These are phyloP conservation scores for Brienomyrus brachyistius DNA, from an alignment of 2,113 vertebrate species.

Conservation along the genomic window DNA sequence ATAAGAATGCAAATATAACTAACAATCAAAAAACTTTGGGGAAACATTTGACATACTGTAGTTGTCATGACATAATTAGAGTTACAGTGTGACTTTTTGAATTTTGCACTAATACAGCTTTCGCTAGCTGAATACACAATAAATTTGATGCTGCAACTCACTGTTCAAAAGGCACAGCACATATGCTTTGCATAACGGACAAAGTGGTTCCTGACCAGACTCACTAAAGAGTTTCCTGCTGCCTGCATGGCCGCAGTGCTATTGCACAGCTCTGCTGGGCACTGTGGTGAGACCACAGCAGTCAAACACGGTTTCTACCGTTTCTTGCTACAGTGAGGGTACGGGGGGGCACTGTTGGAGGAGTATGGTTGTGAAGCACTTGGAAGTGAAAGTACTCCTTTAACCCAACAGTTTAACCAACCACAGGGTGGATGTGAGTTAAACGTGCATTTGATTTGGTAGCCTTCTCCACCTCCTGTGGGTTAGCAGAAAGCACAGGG, in stretches of 20 bases:
- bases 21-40: not conserved
- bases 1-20: not conserved
- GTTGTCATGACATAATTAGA: not conserved
- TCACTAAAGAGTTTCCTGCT: not conserved
- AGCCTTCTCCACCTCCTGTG: not conserved
- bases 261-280: not conserved
- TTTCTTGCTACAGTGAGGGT: not conserved
- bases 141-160: not conserved
- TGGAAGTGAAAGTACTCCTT: not conserved
- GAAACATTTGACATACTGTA: not conserved
- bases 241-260: not conserved
- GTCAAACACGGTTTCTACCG: not conserved
- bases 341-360: not conserved
- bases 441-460: not conserved
- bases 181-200: not conserved
- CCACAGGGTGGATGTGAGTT: not conserved
- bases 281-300: not conserved
- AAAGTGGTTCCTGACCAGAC: not conserved
- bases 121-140: not conserved
- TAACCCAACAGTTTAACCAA: not conserved
- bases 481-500: not conserved
- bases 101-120: not conserved
- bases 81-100: not conserved
- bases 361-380: not conserved
- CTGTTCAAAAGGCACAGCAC: not conserved